Conservation (phyloP, 2,797 vertebrate species). For the Rhinichthys osculus region DNA sequence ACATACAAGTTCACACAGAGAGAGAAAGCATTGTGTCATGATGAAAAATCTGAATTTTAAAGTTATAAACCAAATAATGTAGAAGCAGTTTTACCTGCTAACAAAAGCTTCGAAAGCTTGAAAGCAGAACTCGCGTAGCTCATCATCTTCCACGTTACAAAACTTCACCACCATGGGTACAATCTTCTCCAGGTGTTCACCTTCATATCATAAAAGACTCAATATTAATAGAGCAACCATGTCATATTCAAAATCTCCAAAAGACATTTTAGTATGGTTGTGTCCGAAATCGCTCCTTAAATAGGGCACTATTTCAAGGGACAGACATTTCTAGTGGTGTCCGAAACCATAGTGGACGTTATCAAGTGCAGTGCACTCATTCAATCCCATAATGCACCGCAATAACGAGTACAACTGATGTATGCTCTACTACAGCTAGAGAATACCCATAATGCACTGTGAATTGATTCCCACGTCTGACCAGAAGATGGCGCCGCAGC, state of each 20-base stretch:
- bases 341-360: neutral
- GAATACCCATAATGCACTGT: too few relatives aligned
- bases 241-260: neutral
- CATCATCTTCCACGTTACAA: conserved; percentile 89
- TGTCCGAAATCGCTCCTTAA: neutral
- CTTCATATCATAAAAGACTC: conserved; percentile 68
- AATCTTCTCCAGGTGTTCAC: conserved; percentile 89
- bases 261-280: neutral
- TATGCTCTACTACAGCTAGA: too few relatives aligned
- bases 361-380: neutral
- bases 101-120: conserved; percentile 95
- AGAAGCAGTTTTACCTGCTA: conserved; percentile 77
- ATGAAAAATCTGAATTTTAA: neutral
- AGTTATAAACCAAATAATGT: neutral
- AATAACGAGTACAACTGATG: too few relatives aligned
- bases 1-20: neutral
- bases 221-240: neutral
- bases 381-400: neutral
- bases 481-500: too few relatives aligned
- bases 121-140: conserved; percentile 92
- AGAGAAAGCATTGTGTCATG: neutral
- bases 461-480: too few relatives aligned
- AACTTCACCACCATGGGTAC: conserved; percentile 90
- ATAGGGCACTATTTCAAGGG: neutral
- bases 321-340: neutral